Base-by-base conservation (phyloP, 2,113 vertebrate species). In the Myocastor coypus region DNA sequence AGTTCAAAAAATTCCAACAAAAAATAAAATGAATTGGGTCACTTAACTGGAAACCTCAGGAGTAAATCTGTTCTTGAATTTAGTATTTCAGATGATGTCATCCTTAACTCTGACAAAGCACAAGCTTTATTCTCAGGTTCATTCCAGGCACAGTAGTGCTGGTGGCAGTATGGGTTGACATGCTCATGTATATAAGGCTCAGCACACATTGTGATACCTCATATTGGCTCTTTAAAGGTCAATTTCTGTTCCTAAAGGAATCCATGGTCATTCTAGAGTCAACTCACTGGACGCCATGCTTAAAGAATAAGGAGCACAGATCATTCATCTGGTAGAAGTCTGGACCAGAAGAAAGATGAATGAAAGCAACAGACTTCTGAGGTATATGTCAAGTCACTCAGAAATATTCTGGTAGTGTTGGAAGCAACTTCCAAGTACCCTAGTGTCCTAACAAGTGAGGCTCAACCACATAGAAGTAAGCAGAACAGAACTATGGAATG, bases 11-110 rank as follows among this genome's bases (percentile, higher is more conserved):
- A 78, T 40, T 92, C 22, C 34, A 82, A 55, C 37, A 94, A 91
- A 97, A 97, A 95, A 91, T 64, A 95, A 89, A 91, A 89, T 71
- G 64, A 91, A 94, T 82, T 85, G 83, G 83, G 59, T 89, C 92
- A 91, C 73, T 75, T 91, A 69, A 69, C 55, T 88, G 64, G 92
- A 96, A 96, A 71, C 55, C 42, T 32, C 61, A 87, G 26, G 59
- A 84, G 8, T 30, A 32, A 57, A 57, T 52, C 59, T 92, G 28
- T 20, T 28, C 50, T 50, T 83, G 37, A 52, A 93, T 52, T 91
- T 71, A 77, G 52, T 26, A 77, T 88, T 89, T 88, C 50, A 63
- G 83, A 87, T 68, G 78, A 83, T 71, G n/a, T 73, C 81, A 84
- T 83, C 61, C 55, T 68, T 34, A 69, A 24, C 46, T 24, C 78